phyloP scores from a whole-genome alignment of 2,113 vertebrate species.

The Petrocephalus zakoni region DNA sequence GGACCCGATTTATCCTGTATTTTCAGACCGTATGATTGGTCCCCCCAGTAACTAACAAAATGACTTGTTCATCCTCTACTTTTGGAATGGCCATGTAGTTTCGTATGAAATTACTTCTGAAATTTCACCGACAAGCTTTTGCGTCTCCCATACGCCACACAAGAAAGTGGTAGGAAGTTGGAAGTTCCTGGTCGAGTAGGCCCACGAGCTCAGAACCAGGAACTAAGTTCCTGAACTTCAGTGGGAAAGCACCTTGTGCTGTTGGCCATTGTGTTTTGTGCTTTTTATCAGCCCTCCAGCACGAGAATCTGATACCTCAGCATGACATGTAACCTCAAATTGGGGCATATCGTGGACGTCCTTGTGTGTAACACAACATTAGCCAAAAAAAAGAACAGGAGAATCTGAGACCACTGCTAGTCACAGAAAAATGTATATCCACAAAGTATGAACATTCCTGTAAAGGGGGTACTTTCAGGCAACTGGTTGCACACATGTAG shows the following conservation, averaged over 20 bases:
- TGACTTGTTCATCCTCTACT: too few species aligned
- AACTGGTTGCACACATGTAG: not conserved
- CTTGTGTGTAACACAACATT: not conserved
- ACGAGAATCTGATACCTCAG: not conserved
- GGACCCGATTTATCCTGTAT: too few species aligned
- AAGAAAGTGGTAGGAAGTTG: too few species aligned
- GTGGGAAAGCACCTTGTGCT: not conserved
- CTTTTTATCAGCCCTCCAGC: not conserved
- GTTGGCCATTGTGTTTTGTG: not conserved
- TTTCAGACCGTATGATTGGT: too few species aligned
- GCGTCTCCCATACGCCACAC: too few species aligned
- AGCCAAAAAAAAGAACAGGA: not conserved
- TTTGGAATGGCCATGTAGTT: too few species aligned
- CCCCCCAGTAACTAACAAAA: too few species aligned
- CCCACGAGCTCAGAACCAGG: too few species aligned
- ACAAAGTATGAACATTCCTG: not conserved
- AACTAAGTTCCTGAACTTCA: too few species aligned
- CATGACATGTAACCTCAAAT: not conserved
- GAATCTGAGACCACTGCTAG: not conserved
- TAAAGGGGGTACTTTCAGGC: not conserved
- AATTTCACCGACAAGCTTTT: too few species aligned
- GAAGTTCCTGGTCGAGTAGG: too few species aligned
- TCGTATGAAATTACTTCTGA: too few species aligned
- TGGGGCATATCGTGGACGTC: not conserved
- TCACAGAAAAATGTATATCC: not conserved